Percentiles rank a stretch among this genome's conserved stretches.
Evolutionary conservation across 2,797 vertebrate genomes (phyloP).

Genomic region (Leucoraja ocellata): DNA sequence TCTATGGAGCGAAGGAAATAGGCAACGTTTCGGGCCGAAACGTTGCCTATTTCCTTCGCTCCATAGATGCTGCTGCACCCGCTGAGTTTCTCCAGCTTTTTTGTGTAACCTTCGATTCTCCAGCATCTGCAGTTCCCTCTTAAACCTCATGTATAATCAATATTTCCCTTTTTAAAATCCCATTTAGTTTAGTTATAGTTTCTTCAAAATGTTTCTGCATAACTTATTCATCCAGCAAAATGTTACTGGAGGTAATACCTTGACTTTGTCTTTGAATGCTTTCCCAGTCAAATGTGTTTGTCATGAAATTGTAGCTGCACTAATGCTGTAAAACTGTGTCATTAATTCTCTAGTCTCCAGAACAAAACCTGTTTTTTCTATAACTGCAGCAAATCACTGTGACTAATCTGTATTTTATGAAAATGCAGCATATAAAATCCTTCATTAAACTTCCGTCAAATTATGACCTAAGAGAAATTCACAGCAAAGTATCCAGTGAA

Average conservation of each 20-base stretch:
- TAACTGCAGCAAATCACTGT: not conserved
- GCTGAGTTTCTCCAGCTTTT: no score
- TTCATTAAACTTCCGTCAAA: not conserved
- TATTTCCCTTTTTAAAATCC: not conserved
- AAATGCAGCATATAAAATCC: not conserved
- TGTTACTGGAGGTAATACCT: not conserved
- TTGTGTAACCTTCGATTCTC: no score
- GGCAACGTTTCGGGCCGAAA: no score
- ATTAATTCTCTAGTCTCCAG: not conserved
- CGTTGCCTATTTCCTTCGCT: no score
- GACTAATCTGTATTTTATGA: not conserved
- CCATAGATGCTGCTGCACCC: no score
- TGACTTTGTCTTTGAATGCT: not conserved
- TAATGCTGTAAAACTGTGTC: not conserved
- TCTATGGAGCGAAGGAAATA: no score
- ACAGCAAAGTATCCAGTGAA: no score
- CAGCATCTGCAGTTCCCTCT: no score
- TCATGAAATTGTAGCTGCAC: not conserved
- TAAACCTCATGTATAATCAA: not conserved
- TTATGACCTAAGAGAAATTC: not conserved
- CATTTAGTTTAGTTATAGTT: not conserved
- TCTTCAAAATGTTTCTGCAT: not conserved
- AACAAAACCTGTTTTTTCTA: not conserved
- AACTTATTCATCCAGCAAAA: not conserved
- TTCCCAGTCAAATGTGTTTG: not conserved